Evolutionary conservation across 2,113 vertebrate genomes (phyloP), one percentile per base, ranked within the genome.

Genomic region (Pholis gunnellus): DNA sequence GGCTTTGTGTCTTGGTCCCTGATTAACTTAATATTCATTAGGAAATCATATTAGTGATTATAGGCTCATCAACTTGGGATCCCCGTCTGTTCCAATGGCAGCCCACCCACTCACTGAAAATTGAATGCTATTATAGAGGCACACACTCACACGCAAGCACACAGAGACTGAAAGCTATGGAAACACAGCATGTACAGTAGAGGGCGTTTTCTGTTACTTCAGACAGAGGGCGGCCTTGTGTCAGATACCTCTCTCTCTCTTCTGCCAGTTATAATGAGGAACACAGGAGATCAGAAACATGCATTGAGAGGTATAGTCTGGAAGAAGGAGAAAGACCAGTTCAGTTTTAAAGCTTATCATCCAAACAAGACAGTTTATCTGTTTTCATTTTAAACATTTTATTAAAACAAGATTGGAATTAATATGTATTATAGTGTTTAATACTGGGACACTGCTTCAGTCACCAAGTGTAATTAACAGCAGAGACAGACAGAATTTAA

Each of bases 171-270:
- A 83, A n/a, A 73, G 38, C 63, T 54, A 14, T 84, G 34, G 64
- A 36, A 66, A 75, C 79, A 61, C 17, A 78, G 36, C 61, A 76
- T 71, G 74, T 83, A 90, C 79, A 90, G 79, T 83, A 78, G 79
- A 82, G 86, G 74, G 87, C 64, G 54, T 91, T 94, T 90, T 92
- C 87, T 67, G 10, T 75, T 81, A 44, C 88, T 92, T 94, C 95
- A 95, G 95, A 95, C 87, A 95, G 95, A 94, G 94, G 95, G 95
- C 93, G 91, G 88, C 92, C 94, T 95, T 95, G 95, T 93, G 95
- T 94, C 93, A 91, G 90, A 83, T 92, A 90, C 78, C 46, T 86
- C 78, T 54, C 83, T 74, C 59, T 56, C 66, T 31, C 29, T 31
- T 31, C 64, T 40, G 56, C 18, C 57, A 44, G 61, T 34, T 38